Conservation (phyloP, 1,140 invertebrate genomes). For the Globodera rostochiensis region DNA sequence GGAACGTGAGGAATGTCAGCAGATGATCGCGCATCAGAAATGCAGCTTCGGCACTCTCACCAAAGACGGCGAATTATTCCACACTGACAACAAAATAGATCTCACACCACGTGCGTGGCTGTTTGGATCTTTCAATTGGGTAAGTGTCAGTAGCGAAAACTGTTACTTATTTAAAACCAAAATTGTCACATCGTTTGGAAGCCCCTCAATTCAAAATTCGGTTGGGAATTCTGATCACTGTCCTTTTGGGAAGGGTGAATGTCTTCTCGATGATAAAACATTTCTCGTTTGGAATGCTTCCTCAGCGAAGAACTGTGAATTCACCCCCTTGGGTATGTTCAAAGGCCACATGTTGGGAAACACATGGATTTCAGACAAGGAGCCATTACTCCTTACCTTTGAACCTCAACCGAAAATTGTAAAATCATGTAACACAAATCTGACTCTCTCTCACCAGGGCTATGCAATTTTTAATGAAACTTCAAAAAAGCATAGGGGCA, state of each 20-base stretch:
- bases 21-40: neutral
- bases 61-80: neutral
- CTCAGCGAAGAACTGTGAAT: neutral
- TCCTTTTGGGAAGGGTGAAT: neutral
- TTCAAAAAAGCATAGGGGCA: neutral
- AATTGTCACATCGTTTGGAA: neutral
- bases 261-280: neutral
- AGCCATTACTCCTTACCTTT: neutral
- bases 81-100: slow-evolving; percentile 14
- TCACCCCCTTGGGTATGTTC: neutral
- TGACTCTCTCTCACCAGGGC: neutral
- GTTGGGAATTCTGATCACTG: neutral
- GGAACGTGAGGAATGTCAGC: neutral
- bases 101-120: neutral
- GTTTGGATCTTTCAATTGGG: slow-evolving; percentile 1
- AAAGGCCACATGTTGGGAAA: slow-evolving; percentile 2
- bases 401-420: neutral
- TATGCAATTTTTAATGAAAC: neutral
- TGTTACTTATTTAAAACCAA: slow-evolving; percentile 4
- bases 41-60: neutral
- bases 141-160: slow-evolving; percentile 3
- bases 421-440: neutral
- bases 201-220: neutral
- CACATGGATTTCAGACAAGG: neutral
- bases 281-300: neutral